These are phyloP conservation scores for Threskiornis aethiopicus DNA, from an alignment of 2,797 vertebrate genomes.

Conservation along the genomic window DNA sequence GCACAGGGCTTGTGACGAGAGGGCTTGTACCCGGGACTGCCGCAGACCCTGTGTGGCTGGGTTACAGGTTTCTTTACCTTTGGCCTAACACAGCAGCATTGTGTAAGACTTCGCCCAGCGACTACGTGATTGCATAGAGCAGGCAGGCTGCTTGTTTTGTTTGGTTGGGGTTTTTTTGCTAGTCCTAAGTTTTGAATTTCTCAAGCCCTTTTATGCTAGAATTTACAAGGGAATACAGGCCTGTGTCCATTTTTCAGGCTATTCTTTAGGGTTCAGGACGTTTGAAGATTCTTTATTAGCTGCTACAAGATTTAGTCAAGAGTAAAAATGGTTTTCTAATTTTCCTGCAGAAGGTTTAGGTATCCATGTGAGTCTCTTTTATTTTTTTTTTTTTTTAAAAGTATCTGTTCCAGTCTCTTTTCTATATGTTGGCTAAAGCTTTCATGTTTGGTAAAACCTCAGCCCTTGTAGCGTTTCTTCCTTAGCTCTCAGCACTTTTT, in stretches of 20 bases:
- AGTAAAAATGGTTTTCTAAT: neutral
- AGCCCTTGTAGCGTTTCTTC: neutral
- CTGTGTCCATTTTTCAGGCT: neutral
- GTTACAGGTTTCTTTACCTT: neutral
- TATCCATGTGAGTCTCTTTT: too few relatives aligned
- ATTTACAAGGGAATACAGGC: neutral
- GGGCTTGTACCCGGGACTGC: fast-evolving
- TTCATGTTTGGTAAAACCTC: neutral
- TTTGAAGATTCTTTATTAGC: neutral
- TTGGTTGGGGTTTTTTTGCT: neutral
- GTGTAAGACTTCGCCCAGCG: neutral
- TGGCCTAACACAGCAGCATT: neutral
- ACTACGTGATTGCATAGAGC: neutral
- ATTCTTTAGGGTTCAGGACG: neutral
- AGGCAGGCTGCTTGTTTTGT: fast-evolving
- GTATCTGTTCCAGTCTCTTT: neutral
- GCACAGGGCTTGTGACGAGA: too few relatives aligned
- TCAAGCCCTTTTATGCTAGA: neutral
- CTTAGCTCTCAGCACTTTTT: neutral
- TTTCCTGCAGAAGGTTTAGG: neutral
- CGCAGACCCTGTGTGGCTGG: fast-evolving
- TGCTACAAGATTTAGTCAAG: neutral
- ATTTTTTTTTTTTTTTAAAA: too few relatives aligned
- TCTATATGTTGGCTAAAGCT: neutral
- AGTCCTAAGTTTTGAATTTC: neutral